Conservation (phyloP, 2,888 invertebrate genomes). For the Apoda limacodes region DNA sequence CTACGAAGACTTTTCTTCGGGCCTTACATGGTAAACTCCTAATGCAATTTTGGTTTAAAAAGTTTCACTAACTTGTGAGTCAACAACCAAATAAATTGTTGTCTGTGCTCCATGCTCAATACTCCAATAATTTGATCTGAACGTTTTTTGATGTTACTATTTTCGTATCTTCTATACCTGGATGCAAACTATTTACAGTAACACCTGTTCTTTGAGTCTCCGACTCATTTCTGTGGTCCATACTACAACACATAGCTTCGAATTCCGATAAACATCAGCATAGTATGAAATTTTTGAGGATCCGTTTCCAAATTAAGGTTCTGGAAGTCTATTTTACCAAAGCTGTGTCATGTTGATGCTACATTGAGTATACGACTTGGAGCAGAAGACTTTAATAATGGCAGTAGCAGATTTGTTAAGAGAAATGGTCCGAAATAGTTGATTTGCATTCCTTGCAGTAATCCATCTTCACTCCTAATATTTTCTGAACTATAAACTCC, state of each 20-base stretch:
- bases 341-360: constrained; percentile 52
- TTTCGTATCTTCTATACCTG: no score
- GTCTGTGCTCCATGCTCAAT: no score
- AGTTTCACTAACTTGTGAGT: no score
- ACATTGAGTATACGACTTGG: constrained; percentile 66
- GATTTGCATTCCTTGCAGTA: constrained; percentile 69
- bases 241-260: constrained; percentile 66
- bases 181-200: constrained; percentile 72
- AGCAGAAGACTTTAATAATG: constrained; percentile 41
- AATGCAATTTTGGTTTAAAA: no score
- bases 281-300: constrained; percentile 16
- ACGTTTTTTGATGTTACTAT: no score
- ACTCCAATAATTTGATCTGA: no score
- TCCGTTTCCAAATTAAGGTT: constrained; percentile 15
- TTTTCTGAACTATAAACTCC: constrained; percentile 50
- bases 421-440: constrained; percentile 75
- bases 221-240: constrained; percentile 64
- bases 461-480: constrained; percentile 68
- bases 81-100: no score
- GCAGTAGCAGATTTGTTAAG: constrained; percentile 71
- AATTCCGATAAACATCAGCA: no score
- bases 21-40: no score
- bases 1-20: no score
- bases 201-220: constrained; percentile 63
- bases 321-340: constrained; percentile 13